A percentile compares a stretch with the other conserved stretches of the same genome.
phyloP scores from a whole-genome alignment of 2,888 invertebrate genomes.

The Sylvicola fuscatus region DNA sequence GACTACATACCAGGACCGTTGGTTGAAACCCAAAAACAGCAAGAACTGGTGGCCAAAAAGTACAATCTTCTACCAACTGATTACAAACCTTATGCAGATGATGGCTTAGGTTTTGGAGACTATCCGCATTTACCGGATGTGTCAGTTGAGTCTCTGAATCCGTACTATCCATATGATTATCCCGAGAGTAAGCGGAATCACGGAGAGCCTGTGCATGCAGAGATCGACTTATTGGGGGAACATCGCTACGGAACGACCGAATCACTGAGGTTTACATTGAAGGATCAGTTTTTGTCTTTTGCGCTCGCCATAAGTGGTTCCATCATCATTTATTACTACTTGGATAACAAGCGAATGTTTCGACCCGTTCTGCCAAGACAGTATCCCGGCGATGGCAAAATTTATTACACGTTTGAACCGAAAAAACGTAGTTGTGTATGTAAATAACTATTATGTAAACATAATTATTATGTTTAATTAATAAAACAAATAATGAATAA shows the following conservation, averaged over 20 bases:
- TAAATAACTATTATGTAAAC: too few relatives aligned
- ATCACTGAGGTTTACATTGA: conserved; percentile 28
- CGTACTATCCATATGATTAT: conserved; percentile 65
- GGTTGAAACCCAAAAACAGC: too few relatives aligned
- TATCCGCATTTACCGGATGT: conserved; percentile 64
- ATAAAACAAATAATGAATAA: too few relatives aligned
- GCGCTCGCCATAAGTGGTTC: conserved; percentile 20
- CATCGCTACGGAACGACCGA: conserved; percentile 43
- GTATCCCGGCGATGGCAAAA: conserved; percentile 34
- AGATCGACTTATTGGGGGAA: conserved; percentile 44
- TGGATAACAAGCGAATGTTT: conserved; percentile 39
- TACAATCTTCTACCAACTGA: conserved; percentile 66
- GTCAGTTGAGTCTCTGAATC: conserved; percentile 52
- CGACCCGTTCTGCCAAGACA: conserved; percentile 43
- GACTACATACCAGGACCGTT: conserved; percentile 58
- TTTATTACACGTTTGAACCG: conserved; percentile 40
- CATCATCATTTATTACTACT: conserved; percentile 28
- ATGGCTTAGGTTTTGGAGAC: conserved; percentile 57
- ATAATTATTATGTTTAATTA: too few relatives aligned
- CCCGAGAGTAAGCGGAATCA: conserved; percentile 65
- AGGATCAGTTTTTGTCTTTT: conserved; percentile 31
- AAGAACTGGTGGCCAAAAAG: conserved; percentile 69
- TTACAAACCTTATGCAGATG: conserved; percentile 62
- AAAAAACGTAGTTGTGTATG: conserved; percentile 3
- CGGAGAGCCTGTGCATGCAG: conserved; percentile 57